phyloP scores from a whole-genome alignment of 2,888 invertebrate species.

The Tachystola acroxantha region DNA sequence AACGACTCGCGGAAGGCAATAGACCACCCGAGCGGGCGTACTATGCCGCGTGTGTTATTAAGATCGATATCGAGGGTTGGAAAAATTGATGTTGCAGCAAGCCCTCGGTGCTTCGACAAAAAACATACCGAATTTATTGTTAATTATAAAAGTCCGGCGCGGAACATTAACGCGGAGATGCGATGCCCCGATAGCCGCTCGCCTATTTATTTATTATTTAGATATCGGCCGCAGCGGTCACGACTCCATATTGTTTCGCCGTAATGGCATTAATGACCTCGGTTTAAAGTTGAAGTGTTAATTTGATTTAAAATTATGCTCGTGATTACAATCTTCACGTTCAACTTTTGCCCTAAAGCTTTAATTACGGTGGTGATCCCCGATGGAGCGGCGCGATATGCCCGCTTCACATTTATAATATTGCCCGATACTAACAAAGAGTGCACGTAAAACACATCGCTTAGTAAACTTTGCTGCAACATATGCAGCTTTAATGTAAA shows the following conservation, averaged over 20 bases:
- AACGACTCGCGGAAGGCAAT: constrained; percentile 19
- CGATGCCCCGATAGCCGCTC: constrained; percentile 59
- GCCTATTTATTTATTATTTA: constrained; percentile 78
- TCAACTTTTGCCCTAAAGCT: constrained; percentile 68
- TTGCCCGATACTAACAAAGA: constrained; percentile 38
- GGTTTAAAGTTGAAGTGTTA: constrained; percentile 77
- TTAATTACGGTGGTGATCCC: constrained; percentile 64
- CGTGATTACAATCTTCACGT: constrained; percentile 69
- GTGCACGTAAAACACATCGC: constrained; percentile 31
- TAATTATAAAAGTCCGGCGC: constrained; percentile 74
- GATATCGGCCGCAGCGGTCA: constrained; percentile 71
- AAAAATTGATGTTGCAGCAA: constrained; percentile 59
- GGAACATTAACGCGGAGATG: constrained; percentile 72
- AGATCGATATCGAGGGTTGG: constrained; percentile 65
- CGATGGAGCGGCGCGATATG: constrained; percentile 56
- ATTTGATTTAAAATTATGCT: constrained; percentile 77
- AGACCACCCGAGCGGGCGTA: constrained; percentile 6
- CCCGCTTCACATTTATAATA: constrained; percentile 31
- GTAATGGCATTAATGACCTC: constrained; percentile 75
- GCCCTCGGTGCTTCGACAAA: constrained; percentile 54
- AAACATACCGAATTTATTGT: constrained; percentile 76
- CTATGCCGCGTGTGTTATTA: constrained; percentile 45
- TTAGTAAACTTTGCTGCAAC: constrained; percentile 38
- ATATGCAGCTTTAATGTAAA: constrained; percentile 43
- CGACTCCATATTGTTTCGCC: constrained; percentile 74